A percentile compares a stretch with the other conserved stretches of the same genome.
These are phyloP conservation scores for Ceratoteleas bidentatus DNA, from an alignment of 1,140 invertebrate species.

Conservation along the genomic window DNA sequence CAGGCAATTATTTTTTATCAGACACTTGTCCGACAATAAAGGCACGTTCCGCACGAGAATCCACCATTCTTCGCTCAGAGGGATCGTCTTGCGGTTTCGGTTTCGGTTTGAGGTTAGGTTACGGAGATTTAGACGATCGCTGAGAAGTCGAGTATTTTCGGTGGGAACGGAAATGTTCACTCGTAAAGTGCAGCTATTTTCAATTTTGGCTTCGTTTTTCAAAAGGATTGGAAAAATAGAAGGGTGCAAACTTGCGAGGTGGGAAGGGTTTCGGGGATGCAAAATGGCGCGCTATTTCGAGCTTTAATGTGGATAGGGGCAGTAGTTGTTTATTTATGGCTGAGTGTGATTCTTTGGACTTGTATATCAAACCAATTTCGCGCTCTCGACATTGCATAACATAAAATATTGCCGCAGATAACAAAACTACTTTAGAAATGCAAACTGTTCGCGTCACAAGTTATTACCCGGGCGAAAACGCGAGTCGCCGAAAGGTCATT, in stretches of 20 bases:
- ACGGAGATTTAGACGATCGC: background rate
- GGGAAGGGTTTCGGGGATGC: too few relatives aligned
- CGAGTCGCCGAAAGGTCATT: slow-evolving; percentile 24
- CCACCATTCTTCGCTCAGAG: background rate
- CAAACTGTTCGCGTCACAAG: background rate
- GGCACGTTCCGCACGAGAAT: background rate
- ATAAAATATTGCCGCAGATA: background rate
- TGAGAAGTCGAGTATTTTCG: background rate
- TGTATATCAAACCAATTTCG: too few relatives aligned
- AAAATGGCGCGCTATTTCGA: too few relatives aligned
- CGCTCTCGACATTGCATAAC: too few relatives aligned
- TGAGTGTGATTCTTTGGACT: too few relatives aligned
- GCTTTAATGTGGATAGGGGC: too few relatives aligned
- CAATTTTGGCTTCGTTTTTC: background rate
- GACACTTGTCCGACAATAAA: slow-evolving; percentile 15
- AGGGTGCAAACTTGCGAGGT: background rate
- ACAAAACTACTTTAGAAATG: background rate
- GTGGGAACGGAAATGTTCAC: background rate
- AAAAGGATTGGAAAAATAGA: too few relatives aligned
- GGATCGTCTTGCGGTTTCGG: background rate
- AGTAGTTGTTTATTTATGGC: too few relatives aligned
- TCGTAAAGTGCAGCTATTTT: background rate
- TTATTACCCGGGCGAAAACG: slow-evolving; percentile 5
- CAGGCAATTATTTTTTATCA: slow-evolving; percentile 40
- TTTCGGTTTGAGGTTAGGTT: slow-evolving; percentile 6